Percentiles rank a stretch among this genome's conserved stretches.
Conservation (phyloP, 2,113 vertebrate genomes). For the Mesocricetus auratus region DNA sequence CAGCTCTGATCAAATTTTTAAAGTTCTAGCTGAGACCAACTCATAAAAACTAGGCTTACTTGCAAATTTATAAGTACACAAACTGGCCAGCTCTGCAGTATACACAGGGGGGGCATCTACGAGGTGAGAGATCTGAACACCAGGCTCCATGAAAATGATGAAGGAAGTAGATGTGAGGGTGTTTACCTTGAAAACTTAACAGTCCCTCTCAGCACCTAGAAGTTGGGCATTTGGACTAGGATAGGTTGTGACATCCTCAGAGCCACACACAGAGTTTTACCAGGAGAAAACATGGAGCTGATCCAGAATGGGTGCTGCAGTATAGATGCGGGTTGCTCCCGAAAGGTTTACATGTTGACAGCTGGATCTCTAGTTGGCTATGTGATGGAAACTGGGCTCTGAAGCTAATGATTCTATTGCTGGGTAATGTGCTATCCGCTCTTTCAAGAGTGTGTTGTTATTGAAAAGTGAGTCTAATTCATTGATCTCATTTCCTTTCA, state of each 20-base stretch:
- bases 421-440: background rate
- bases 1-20: no score
- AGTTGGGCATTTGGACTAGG: background rate
- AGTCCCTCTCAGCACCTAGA: background rate
- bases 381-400: background rate
- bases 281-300: background rate
- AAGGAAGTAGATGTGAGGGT: background rate
- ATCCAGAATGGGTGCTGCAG: background rate
- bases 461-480: background rate
- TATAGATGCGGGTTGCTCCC: background rate
- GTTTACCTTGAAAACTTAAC: background rate
- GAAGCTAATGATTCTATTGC: background rate
- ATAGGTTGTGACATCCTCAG: background rate
- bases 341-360: background rate
- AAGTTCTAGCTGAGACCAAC: background rate
- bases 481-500: background rate
- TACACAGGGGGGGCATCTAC: background rate
- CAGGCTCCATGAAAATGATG: background rate
- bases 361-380: no score
- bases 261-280: background rate
- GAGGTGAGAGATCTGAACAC: background rate
- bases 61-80: background rate
- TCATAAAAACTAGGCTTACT: background rate
- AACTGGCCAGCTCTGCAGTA: background rate
- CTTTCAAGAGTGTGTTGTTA: background rate